Conservation (phyloP, 2,888 invertebrate species). For the Dasysyrphus albostriatus region DNA sequence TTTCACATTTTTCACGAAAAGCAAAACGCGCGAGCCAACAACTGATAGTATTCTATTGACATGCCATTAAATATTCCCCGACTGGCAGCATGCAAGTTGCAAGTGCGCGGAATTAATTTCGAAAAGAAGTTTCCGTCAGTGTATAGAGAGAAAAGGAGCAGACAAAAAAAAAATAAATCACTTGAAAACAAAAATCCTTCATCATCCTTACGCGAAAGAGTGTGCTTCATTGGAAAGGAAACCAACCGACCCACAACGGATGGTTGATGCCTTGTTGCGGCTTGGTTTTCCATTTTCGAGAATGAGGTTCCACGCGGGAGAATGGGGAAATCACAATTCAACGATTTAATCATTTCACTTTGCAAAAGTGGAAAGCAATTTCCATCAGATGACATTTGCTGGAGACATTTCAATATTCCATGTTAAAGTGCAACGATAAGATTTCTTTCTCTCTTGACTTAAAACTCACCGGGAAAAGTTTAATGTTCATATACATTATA, state of each 20-base stretch:
- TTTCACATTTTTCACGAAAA: constrained; percentile 55
- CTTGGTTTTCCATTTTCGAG: not conserved
- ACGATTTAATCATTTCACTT: constrained; percentile 65
- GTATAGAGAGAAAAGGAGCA: not conserved
- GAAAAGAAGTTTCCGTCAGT: constrained; percentile 51
- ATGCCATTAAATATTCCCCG: constrained; percentile 67
- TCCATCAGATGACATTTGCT: constrained; percentile 58
- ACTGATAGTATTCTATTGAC: constrained; percentile 71
- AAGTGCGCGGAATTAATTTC: constrained; percentile 71
- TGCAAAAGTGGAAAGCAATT: constrained; percentile 41
- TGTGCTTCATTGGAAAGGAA: constrained; percentile 3
- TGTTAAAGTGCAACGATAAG: constrained; percentile 62
- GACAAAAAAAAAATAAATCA: constrained; percentile 12
- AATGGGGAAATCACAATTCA: constrained; percentile 25
- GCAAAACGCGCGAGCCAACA: constrained; percentile 42
- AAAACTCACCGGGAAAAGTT: constrained; percentile 8
- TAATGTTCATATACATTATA: not conserved
- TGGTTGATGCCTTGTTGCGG: constrained; percentile 23
- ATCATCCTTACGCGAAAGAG: constrained; percentile 13
- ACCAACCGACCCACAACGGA: not conserved
- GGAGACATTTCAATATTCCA: constrained; percentile 61
- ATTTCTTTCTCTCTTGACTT: constrained; percentile 10
- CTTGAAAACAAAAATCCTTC: constrained; percentile 29
- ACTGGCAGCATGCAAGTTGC: constrained; percentile 53
- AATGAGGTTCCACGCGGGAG: not conserved